A percentile compares a stretch with the other conserved stretches of the same genome.
Conservation (phyloP, 2,797 vertebrate genomes). For the Tympanoctomys barrerae region DNA sequence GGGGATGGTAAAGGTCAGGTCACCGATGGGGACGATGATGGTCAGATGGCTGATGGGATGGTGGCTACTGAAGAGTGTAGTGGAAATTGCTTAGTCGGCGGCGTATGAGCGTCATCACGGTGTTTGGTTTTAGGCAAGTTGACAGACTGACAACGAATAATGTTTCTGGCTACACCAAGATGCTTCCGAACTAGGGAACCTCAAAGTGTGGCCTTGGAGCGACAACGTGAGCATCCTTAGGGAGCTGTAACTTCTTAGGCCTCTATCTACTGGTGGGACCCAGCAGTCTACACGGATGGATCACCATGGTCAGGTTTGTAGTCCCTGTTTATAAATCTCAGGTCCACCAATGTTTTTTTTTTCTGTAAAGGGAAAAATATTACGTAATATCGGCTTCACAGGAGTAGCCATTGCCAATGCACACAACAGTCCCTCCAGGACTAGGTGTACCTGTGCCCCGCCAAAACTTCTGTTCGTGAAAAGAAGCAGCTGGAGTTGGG, state of each 20-base stretch:
- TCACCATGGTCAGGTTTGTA: no score
- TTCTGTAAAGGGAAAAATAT: no score
- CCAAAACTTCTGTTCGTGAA: not conserved
- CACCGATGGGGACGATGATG: accelerated
- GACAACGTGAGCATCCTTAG: no score
- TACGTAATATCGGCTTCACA: no score
- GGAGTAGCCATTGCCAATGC: no score
- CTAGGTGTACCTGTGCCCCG: not conserved
- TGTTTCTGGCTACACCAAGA: not conserved
- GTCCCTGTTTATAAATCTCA: no score
- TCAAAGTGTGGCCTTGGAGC: not conserved
- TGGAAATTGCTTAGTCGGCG: no score
- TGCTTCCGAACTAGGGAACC: not conserved
- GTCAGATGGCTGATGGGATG: not conserved
- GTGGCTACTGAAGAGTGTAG: not conserved
- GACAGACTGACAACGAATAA: accelerated
- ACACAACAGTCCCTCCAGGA: no score
- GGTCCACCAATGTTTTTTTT: no score
- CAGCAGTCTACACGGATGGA: no score
- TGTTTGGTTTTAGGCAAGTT: not conserved
- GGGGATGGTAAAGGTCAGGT: not conserved
- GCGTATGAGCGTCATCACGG: accelerated
- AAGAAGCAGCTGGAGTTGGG: not conserved
- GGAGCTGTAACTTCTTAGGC: not conserved
- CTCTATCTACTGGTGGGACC: no score